Evolutionary conservation across 2,113 vertebrate genomes (phyloP), one percentile per base, ranked within the genome.

Genomic region (Ageneiosus marmoratus): DNA sequence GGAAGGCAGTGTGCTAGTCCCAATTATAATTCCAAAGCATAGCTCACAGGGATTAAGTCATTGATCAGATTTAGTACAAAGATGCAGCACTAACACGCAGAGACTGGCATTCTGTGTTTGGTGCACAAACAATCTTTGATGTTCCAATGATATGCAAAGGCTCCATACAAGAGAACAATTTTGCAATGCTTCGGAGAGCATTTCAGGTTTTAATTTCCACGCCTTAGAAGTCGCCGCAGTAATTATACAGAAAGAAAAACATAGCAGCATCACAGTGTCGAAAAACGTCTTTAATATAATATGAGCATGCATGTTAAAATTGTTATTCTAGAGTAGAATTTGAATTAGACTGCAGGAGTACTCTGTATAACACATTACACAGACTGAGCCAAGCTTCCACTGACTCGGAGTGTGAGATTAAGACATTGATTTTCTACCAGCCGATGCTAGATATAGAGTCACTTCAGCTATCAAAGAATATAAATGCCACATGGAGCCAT

Each of bases 11-110:
- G 72, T 79, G 75, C 75, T 85, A 24, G 75, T 79, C 79, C 81
- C 85, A 89, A 87, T 91, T 90, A 90, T 89, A 81, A 87, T 90
- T 82, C 73, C 84, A 82, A 91, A 83, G 83, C 88, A 88, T 72
- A 48, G 85, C 77, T 89, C 60, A 74, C 78, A 84, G 84, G 75
- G 81, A 88, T 85, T 29, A 80, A 86, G 82, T 51, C 89, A 88
- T 81, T 90, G 88, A 90, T 90, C 85, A 89, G 87, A 87, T 89
- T 89, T 88, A 88, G 76, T 76, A 83, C 65, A 84, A 89, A 62
- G 41, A 8, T 34, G 65, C 60, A 70, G 48, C 70, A 83, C 56
- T 73, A 83, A 46, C 78, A 7, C 70, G 84, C 76, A 80, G 7
- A 84, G 69, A 58, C 81, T 81, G 79, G n/a, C 53, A 58, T 80